A percentile compares a stretch with the other conserved stretches of the same genome.
Conservation (phyloP, 2,888 invertebrate genomes). For the Matsumyia berberina region DNA sequence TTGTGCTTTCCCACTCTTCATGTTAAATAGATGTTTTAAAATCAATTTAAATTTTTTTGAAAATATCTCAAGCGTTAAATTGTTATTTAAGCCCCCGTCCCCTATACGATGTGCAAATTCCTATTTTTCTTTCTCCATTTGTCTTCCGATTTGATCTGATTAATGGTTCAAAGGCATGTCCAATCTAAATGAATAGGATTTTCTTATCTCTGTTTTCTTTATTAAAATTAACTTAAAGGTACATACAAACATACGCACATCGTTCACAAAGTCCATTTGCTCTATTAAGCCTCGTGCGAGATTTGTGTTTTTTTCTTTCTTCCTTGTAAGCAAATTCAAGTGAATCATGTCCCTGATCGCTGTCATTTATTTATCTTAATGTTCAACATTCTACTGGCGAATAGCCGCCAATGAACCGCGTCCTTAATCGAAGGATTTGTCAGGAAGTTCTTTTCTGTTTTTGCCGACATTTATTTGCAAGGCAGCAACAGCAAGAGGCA, state of each 20-base stretch:
- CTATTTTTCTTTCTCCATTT: neutral
- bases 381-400: slow-evolving; percentile 1
- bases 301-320: neutral
- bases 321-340: slow-evolving; percentile 26
- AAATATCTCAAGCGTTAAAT: too few relatives aligned
- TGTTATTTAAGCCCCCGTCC: too few relatives aligned
- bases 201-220: slow-evolving; percentile 6
- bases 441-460: neutral
- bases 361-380: slow-evolving; percentile 18
- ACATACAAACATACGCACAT: too few relatives aligned
- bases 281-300: neutral
- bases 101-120: neutral
- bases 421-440: slow-evolving; percentile 16
- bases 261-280: slow-evolving; percentile 36
- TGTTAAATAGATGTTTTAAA: too few relatives aligned
- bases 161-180: slow-evolving; percentile 22
- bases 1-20: too few relatives aligned
- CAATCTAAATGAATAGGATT: slow-evolving; percentile 8
- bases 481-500: neutral
- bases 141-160: slow-evolving; percentile 19
- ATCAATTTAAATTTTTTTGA: too few relatives aligned
- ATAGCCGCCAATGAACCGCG: slow-evolving; percentile 10
- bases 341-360: slow-evolving; percentile 26
- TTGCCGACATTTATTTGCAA: neutral
- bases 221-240: slow-evolving; percentile 38